phyloP scores from a whole-genome alignment of 1,140 invertebrate species.

The Temnothorax longispinosus region DNA sequence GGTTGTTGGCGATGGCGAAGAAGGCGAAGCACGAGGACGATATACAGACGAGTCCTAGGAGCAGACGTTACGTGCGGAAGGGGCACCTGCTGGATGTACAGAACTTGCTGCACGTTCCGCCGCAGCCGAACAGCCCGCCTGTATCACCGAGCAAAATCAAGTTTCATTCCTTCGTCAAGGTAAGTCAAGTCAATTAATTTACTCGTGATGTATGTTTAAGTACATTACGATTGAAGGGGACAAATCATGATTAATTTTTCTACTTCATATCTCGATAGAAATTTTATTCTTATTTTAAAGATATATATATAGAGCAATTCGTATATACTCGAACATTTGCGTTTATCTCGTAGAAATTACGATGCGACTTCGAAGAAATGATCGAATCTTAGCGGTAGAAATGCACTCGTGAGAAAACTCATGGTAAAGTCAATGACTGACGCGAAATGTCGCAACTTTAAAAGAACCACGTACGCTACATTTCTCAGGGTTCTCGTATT shows the following conservation, averaged over 20 bases:
- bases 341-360: neutral
- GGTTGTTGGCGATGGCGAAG: slow-evolving; percentile 70
- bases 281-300: neutral
- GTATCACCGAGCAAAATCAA: slow-evolving; percentile 85
- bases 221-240: neutral
- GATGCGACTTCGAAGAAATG: neutral
- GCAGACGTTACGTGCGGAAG: slow-evolving; percentile 76
- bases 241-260: neutral
- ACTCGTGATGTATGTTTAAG: neutral
- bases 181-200: slow-evolving; percentile 68
- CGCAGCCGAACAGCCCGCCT: slow-evolving; percentile 80
- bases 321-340: neutral
- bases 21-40: slow-evolving; percentile 76
- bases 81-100: slow-evolving; percentile 79
- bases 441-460: slow-evolving; percentile 3
- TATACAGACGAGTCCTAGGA: slow-evolving; percentile 75
- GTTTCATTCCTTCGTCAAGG: slow-evolving; percentile 85
- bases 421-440: slow-evolving; percentile 32
- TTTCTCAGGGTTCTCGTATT: slow-evolving; percentile 61
- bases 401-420: slow-evolving; percentile 53
- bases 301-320: neutral
- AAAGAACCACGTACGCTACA: slow-evolving; percentile 22
- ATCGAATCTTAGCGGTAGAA: neutral
- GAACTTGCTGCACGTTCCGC: slow-evolving; percentile 76
- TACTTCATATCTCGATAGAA: neutral